A percentile compares a stretch with the other conserved stretches of the same genome.
phyloP scores from a whole-genome alignment of 2,797 vertebrate species.

The Mormyrops attenuatus region DNA sequence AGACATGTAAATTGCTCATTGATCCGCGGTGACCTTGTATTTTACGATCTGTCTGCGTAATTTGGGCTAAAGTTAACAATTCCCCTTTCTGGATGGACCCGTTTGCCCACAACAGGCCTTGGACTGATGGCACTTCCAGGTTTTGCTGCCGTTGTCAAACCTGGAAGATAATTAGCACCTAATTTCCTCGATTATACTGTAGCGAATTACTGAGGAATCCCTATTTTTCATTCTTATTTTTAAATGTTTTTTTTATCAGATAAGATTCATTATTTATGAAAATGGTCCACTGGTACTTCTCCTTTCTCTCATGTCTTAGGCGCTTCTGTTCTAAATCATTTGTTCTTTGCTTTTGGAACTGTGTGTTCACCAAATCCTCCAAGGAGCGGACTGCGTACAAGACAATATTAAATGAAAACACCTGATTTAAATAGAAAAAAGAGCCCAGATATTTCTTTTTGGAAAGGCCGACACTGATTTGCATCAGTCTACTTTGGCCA shows the following conservation, averaged over 20 bases:
- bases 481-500: background rate
- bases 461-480: background rate
- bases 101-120: background rate
- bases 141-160: background rate
- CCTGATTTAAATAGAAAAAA: background rate
- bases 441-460: background rate
- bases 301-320: conserved; percentile 20
- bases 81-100: background rate
- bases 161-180: background rate
- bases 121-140: background rate
- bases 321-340: conserved; percentile 8
- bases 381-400: background rate
- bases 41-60: background rate
- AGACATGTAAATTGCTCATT: background rate
- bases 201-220: background rate
- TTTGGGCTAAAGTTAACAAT: background rate
- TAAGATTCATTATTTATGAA: conserved; percentile 33
- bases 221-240: conserved; percentile 23
- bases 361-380: background rate
- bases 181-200: background rate
- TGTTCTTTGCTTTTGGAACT: background rate
- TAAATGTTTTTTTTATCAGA: conserved; percentile 32
- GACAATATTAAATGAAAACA: background rate
- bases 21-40: background rate
- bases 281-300: conserved; percentile 10